These are phyloP conservation scores for Caiman crocodilus DNA, from an alignment of 2,797 vertebrate species.

Conservation along the genomic window DNA sequence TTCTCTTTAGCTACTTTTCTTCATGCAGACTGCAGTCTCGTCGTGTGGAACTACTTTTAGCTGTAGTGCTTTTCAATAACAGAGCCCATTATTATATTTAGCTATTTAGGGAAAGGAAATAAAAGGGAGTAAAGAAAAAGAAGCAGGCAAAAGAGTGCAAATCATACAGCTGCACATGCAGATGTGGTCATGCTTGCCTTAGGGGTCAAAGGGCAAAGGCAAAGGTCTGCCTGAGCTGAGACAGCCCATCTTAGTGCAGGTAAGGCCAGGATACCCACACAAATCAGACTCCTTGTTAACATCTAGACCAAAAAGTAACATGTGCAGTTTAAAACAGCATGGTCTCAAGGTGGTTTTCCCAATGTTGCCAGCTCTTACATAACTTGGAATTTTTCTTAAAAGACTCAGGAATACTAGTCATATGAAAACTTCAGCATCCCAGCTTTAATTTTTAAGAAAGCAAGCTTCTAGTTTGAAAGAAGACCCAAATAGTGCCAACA, in stretches of 20 bases:
- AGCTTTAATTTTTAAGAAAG: background rate
- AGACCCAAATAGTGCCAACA: background rate
- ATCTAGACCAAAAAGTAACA: background rate
- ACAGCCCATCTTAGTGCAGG: no score
- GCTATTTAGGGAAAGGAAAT: background rate
- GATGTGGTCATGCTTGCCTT: background rate
- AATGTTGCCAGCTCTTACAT: background rate
- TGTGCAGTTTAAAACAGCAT: background rate
- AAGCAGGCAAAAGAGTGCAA: background rate
- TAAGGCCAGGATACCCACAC: background rate
- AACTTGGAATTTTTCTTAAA: background rate
- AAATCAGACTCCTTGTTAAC: background rate
- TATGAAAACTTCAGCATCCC: background rate
- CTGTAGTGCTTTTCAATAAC: no score
- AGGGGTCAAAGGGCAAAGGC: no score
- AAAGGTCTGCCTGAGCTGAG: no score
- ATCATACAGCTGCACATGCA: background rate
- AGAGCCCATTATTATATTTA: background rate
- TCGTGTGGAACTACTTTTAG: no score
- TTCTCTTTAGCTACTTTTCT: no score
- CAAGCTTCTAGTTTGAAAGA: background rate
- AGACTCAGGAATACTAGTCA: background rate
- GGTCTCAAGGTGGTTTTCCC: background rate
- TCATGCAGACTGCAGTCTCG: no score
- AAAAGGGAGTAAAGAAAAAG: background rate